phyloP scores from a whole-genome alignment of 2,888 invertebrate genomes.

The Synanthedon andrenaeformis region DNA sequence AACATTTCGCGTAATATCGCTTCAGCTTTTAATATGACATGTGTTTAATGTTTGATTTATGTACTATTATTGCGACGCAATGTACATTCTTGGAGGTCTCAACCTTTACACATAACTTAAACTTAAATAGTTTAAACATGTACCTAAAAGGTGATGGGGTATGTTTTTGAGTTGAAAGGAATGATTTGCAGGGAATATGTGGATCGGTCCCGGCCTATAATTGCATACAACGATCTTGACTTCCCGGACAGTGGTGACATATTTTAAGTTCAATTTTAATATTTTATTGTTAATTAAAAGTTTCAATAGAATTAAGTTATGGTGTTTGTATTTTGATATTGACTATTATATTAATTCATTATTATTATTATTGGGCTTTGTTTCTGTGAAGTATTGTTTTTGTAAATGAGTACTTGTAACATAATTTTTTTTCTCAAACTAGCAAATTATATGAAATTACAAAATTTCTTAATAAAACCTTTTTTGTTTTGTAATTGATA shows the following conservation, averaged over 20 bases:
- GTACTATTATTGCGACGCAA: neutral
- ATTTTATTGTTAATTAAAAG: neutral
- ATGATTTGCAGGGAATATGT: constrained; percentile 74
- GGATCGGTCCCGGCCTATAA: constrained; percentile 81
- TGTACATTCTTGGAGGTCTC: neutral
- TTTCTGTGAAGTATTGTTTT: too few relatives aligned
- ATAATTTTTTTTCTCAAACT: too few relatives aligned
- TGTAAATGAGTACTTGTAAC: too few relatives aligned
- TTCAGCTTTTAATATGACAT: neutral
- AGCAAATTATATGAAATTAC: too few relatives aligned
- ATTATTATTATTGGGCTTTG: too few relatives aligned
- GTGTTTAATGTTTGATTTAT: neutral
- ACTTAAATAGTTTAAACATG: neutral
- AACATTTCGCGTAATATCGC: constrained; percentile 19
- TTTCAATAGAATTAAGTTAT: too few relatives aligned
- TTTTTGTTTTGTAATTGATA: too few relatives aligned
- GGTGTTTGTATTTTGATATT: constrained; percentile 9
- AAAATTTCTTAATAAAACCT: too few relatives aligned
- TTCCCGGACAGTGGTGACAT: constrained; percentile 85
- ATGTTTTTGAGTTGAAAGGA: constrained; percentile 32
- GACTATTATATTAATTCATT: constrained; percentile 8
- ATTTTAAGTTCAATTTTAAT: constrained; percentile 60
- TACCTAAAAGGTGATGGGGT: neutral
- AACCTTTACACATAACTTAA: too few relatives aligned
- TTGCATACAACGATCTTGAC: constrained; percentile 93